Base-by-base conservation (phyloP, 2,888 invertebrate species). In the Pteria penguin region DNA sequence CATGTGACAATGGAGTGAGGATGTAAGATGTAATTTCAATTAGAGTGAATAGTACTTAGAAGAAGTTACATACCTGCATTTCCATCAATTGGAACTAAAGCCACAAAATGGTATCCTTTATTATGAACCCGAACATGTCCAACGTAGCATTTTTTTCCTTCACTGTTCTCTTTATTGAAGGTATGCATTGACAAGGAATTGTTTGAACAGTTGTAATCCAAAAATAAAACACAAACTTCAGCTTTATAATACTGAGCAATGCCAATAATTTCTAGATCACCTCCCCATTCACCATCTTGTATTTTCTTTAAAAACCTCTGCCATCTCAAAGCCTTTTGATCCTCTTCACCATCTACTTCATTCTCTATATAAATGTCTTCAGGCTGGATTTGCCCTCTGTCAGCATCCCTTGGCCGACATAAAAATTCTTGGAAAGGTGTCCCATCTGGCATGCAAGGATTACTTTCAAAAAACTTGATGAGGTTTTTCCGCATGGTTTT, bases 251-350 rank as follows among this genome's bases (percentile, higher is more conserved):
- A 26, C 68, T 68, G 68, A 4, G 68, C 27, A 2, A 68, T 18
- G 1, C 57, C 68, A 26, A 22, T 4, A 4, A 68, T 55, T 31
- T 68, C 68, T 22, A 68, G 22, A 32, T 31, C 52, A n/a, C 57
- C 68, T 57, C 68, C 68, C 68, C 68, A 68, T 29, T 68, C 33
- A n/a, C 57, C 68, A 24, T 58, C 57, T 32, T 68, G 68, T 22
- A 68, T 57, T 22, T 32, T 29, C 22, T 68, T 57, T 18, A 68
- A 18, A 32, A 68, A 68, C 32, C 58, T 55, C 58, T 68, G 68
- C 68, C 68, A 68, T 3, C 68, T 31, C 2, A 58, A 14, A 8
- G 45, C 57, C 24, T 57, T 68, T 26, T 68, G 68, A 57, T 68
- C 32, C 1, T 54, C 29, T 22, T 11, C 24, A 22, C 24, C 32